Base-by-base conservation (phyloP, 2,113 vertebrate genomes). In the Carassius gibelio region DNA sequence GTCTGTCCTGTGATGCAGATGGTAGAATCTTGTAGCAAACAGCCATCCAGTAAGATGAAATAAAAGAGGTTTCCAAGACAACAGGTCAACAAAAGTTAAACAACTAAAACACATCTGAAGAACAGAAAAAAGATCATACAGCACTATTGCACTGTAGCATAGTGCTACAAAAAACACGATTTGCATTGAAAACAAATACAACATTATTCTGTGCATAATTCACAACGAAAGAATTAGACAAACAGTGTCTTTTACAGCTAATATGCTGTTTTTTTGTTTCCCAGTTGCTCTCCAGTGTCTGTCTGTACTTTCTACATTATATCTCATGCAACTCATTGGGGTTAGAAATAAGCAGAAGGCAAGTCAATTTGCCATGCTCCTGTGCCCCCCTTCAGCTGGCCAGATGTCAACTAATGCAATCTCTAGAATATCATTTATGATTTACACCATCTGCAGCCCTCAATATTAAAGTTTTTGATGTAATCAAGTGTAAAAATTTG, bases 401-500 rank as follows among this genome's bases (percentile, higher is more conserved):
- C 94, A 93, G 92, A 93, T 94, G 92, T 93, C 91, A 91, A 1
- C 92, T 90, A 92, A 89, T 88, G 85, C 86, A 83, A 86, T 88
- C 79, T 89, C 83, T 84, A 80, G 90, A 90, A 88, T 82, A 84
- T 85, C 86, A 14, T 88, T 86, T 90, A 87, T 85, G 87, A 86
- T 84, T 87, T 83, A 26, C 62, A 86, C 89, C 91, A 92, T 88
- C 91, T 93, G 92, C 87, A 55, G 80, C 82, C 72, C 78, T 87
- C 55, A 87, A 62, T 87, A 89, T 85, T 86, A 71, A 78, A 82
- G 87, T 88, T 84, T 88, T 74, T 77, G 23, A 13, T 36, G 50
- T 36, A 66, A 84, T 84, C 57, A 77, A 21, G 17, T 48, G 36
- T 48, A 45, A 59, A 19, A 34, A 45, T 23, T 57, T 59, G 30